phyloP scores from a whole-genome alignment of 2,797 vertebrate species.

The Intellagama lesueurii region DNA sequence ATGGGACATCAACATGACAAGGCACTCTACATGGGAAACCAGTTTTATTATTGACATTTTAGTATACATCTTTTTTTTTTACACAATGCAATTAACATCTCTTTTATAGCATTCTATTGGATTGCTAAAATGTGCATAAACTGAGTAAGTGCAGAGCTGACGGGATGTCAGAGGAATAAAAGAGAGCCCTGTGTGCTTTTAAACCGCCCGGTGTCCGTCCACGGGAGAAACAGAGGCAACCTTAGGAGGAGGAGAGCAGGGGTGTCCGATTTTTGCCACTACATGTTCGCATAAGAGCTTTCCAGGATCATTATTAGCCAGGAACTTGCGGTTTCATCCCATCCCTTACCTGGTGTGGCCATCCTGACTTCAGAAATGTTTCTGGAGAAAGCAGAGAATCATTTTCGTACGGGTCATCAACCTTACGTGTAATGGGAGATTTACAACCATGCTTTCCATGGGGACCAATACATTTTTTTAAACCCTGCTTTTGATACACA shows the following conservation, averaged over 20 bases:
- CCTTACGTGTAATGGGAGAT: too few species aligned
- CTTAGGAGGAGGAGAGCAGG: neutral
- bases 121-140: constrained; percentile 72
- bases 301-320: constrained; percentile 41
- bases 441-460: too few species aligned
- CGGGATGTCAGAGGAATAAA: constrained; percentile 63
- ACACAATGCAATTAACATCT: constrained; percentile 73
- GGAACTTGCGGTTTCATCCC: neutral
- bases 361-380: too few species aligned
- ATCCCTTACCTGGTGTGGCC: too few species aligned
- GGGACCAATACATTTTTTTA: too few species aligned
- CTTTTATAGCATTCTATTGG: constrained; percentile 59
- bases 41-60: constrained; percentile 75
- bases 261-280: neutral
- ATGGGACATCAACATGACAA: neutral
- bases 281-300: constrained; percentile 41
- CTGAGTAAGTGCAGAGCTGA: constrained; percentile 68
- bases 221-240: constrained; percentile 38
- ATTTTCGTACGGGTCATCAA: too few species aligned
- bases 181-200: constrained; percentile 49
- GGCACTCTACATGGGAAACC: constrained; percentile 62
- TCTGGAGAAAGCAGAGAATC: too few species aligned
- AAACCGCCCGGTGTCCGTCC: constrained; percentile 56
- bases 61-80: constrained; percentile 61
- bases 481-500: too few species aligned